phyloP scores from a whole-genome alignment of 2,888 invertebrate genomes.

The Cheilosia soror region DNA sequence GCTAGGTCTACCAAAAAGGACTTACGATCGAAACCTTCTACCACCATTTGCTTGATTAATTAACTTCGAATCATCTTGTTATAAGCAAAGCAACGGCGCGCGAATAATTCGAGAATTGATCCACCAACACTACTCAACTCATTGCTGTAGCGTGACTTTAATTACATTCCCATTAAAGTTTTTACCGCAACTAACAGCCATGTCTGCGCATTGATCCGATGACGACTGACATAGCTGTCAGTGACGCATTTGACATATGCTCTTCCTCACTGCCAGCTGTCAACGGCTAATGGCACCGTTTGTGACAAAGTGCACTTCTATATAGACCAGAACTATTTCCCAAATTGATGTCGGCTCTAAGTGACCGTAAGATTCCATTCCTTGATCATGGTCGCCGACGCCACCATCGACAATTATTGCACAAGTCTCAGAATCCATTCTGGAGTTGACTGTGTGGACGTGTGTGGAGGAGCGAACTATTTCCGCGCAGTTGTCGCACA shows the following conservation, averaged over 20 bases:
- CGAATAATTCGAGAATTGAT: conserved; percentile 40
- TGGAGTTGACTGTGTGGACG: neutral
- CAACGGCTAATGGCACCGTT: conserved; percentile 24
- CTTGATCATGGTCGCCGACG: conserved; percentile 16
- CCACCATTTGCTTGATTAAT: no score
- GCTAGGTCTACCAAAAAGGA: no score
- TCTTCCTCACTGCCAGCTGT: conserved; percentile 28
- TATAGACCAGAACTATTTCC: conserved; percentile 39
- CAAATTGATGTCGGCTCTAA: conserved; percentile 42
- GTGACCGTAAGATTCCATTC: conserved; percentile 28
- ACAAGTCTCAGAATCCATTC: neutral
- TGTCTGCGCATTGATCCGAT: conserved; percentile 18
- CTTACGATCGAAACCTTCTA: no score
- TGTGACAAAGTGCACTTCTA: conserved; percentile 31
- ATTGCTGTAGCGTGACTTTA: conserved; percentile 24
- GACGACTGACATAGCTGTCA: conserved; percentile 36
- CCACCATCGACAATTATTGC: conserved; percentile 15
- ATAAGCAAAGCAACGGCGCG: conserved; percentile 4
- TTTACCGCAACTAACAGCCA: conserved; percentile 23
- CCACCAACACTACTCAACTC: conserved; percentile 14
- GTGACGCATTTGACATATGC: conserved; percentile 32
- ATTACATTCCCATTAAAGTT: conserved; percentile 55
- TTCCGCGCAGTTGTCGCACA: conserved; percentile 39
- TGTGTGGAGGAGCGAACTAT: conserved; percentile 53
- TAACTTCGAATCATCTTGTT: neutral